Evolutionary conservation across 1,140 invertebrate genomes (phyloP).

Genomic region (Formica exsecta): DNA sequence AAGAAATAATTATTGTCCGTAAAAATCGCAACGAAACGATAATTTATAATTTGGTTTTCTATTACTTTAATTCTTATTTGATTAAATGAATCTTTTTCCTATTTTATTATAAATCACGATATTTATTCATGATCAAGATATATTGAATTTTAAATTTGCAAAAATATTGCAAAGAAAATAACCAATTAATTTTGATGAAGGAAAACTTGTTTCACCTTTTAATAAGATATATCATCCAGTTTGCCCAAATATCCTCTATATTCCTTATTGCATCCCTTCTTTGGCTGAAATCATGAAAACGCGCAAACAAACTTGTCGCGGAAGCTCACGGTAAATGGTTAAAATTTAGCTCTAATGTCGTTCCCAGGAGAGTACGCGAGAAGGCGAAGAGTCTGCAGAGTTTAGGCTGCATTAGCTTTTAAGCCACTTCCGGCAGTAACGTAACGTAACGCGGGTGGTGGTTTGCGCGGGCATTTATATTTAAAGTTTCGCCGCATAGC

Average conservation of each 20-base stretch:
- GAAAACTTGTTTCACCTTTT: background rate
- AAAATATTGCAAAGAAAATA: background rate
- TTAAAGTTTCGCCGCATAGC: constrained; percentile 73
- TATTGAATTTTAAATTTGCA: background rate
- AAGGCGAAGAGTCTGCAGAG: constrained; percentile 67
- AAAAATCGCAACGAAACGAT: no score
- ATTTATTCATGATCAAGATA: no score
- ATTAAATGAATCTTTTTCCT: no score
- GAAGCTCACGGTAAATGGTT: constrained; percentile 43
- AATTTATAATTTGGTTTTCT: no score
- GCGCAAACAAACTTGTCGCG: constrained; percentile 41
- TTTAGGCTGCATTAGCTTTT: constrained; percentile 77
- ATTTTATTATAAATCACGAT: background rate
- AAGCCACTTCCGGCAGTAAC: constrained; percentile 77
- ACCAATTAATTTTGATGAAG: background rate
- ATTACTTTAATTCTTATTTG: no score
- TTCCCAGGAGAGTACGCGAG: constrained; percentile 28
- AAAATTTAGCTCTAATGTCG: constrained; percentile 58
- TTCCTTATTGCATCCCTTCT: constrained; percentile 22
- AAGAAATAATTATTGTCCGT: no score
- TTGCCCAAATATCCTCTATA: background rate
- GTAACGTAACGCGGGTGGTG: constrained; percentile 62
- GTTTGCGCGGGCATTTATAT: constrained; percentile 77
- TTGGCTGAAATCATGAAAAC: background rate
- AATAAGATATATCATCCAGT: background rate